Evolutionary conservation across 2,797 vertebrate species (phyloP).

Genomic region (Lophius americanus): DNA sequence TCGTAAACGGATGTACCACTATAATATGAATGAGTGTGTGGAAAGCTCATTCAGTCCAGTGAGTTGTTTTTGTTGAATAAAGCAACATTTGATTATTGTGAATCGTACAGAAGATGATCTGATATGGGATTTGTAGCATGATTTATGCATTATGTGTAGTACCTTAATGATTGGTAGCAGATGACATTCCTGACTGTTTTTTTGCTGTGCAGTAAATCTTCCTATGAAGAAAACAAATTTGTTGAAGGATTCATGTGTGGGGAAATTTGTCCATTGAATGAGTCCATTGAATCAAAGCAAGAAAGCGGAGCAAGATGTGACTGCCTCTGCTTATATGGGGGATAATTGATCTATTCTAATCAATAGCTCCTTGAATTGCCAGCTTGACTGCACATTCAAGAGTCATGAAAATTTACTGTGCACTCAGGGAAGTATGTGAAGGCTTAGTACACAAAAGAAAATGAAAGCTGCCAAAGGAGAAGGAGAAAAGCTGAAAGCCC

Average conservation of each 20-base stretch:
- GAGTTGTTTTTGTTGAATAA: conserved; percentile 1
- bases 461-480: neutral
- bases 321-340: conserved; percentile 43
- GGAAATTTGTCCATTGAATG: conserved; percentile 5
- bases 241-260: conserved; percentile 31
- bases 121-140: neutral
- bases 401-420: conserved; percentile 52
- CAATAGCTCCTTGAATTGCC: conserved; percentile 42
- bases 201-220: neutral
- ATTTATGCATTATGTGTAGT: neutral
- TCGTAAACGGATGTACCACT: too few species aligned
- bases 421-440: conserved; percentile 36
- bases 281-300: conserved; percentile 16
- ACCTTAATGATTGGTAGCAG: neutral
- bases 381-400: conserved; percentile 36
- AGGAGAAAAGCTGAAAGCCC: neutral
- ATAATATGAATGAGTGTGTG: neutral
- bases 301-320: conserved; percentile 23
- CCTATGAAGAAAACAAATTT: conserved; percentile 13
- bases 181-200: neutral
- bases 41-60: neutral
- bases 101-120: neutral
- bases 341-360: conserved; percentile 44
- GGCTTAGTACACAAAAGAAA: conserved; percentile 33
- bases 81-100: conserved; percentile 3